phyloP scores from a whole-genome alignment of 2,797 vertebrate genomes.

The Gadopsis marmoratus region DNA sequence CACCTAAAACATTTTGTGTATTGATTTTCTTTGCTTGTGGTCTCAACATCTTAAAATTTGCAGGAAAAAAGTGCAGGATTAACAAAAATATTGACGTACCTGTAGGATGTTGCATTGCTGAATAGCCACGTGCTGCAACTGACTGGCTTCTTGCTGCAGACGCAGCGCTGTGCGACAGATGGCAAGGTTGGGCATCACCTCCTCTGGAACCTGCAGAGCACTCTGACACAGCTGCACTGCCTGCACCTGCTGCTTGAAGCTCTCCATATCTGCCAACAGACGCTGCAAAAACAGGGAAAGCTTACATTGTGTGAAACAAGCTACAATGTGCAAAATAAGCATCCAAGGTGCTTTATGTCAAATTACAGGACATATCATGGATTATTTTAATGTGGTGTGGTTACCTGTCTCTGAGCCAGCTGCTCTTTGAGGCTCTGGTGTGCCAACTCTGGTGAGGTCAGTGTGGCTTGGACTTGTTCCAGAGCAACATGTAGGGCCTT shows the following conservation, averaged over 20 bases:
- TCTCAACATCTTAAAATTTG: not conserved
- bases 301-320: slow-evolving; percentile 13
- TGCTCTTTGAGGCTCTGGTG: slow-evolving; percentile 96
- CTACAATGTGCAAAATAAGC: not conserved
- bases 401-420: slow-evolving; percentile 95
- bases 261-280: slow-evolving; percentile 94
- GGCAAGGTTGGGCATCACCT: slow-evolving; percentile 90
- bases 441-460: slow-evolving; percentile 93
- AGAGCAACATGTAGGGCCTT: slow-evolving; percentile 91
- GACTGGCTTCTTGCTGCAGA: slow-evolving; percentile 96
- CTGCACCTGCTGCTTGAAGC: slow-evolving; percentile 95
- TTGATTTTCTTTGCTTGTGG: not conserved
- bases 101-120: slow-evolving; percentile 98
- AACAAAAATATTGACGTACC: slow-evolving; percentile 74
- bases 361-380: not conserved
- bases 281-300: slow-evolving; percentile 80
- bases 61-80: slow-evolving; percentile 14
- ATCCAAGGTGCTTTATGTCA: not conserved
- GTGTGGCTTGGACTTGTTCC: slow-evolving; percentile 91
- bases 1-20: not conserved
- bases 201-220: slow-evolving; percentile 92
- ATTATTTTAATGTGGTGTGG: not conserved
- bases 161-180: slow-evolving; percentile 92
- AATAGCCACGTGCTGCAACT: slow-evolving; percentile 94
- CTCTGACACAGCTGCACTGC: slow-evolving; percentile 93